These are phyloP conservation scores for Propsilocerus akamusi DNA, from an alignment of 1,140 invertebrate genomes.

Conservation along the genomic window DNA sequence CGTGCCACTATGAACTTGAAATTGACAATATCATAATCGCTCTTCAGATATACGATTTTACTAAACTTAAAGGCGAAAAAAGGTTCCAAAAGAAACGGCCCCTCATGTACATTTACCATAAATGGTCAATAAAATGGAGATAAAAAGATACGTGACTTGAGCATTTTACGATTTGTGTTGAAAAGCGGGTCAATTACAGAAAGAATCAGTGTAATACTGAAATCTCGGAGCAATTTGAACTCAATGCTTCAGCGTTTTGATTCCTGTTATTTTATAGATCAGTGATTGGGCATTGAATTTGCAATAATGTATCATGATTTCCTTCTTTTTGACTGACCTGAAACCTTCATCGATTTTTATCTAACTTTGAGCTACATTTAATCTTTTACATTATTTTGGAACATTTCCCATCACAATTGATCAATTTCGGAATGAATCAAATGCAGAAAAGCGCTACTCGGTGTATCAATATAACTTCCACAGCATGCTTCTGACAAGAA, in stretches of 20 bases:
- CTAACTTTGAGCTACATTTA: background rate
- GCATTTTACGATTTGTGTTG: background rate
- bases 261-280: background rate
- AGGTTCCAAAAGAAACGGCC: too few species aligned
- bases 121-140: constrained; percentile 1
- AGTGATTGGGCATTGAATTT: background rate
- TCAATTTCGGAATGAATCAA: too few species aligned
- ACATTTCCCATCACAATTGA: background rate
- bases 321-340: background rate
- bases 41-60: too few species aligned
- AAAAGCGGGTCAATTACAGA: background rate
- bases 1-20: too few species aligned
- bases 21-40: too few species aligned
- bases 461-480: too few species aligned
- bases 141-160: constrained; percentile 1
- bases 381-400: background rate
- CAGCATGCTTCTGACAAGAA: too few species aligned
- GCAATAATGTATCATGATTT: background rate
- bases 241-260: background rate
- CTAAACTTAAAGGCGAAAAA: too few species aligned
- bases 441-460: too few species aligned
- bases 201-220: background rate
- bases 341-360: background rate
- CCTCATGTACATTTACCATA: too few species aligned
- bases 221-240: background rate